phyloP scores from a whole-genome alignment of 2,797 vertebrate species.

The Hoplostethus mediterraneus region DNA sequence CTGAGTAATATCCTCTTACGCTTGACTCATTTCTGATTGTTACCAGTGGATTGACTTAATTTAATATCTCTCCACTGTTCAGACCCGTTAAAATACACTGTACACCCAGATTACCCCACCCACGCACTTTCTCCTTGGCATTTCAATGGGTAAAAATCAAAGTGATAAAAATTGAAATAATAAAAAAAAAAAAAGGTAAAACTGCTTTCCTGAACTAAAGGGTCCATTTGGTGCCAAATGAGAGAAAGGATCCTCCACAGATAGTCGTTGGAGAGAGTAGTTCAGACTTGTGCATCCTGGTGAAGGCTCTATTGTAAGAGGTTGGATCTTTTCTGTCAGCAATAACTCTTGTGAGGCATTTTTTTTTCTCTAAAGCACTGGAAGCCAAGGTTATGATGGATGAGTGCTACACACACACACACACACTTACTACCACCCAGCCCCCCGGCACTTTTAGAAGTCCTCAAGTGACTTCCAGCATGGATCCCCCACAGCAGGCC shows the following conservation, averaged over 20 bases:
- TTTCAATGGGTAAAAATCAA: conserved; percentile 1
- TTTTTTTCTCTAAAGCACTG: conserved; percentile 2
- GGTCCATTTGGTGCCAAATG: conserved; percentile 27
- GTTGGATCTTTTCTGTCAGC: conserved; percentile 36
- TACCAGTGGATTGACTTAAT: conserved; percentile 29
- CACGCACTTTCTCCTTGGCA: background rate
- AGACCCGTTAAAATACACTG: background rate
- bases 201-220: conserved; percentile 48
- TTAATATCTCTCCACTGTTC: conserved; percentile 2
- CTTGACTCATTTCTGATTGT: conserved; percentile 36
- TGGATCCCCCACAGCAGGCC: conserved; percentile 24
- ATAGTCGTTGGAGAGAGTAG: conserved; percentile 10
- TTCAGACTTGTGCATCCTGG: conserved; percentile 15
- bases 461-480: conserved; percentile 29
- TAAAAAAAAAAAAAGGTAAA: conserved; percentile 11
- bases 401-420: conserved; percentile 15
- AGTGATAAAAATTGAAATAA: background rate
- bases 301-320: conserved; percentile 11
- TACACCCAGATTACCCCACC: background rate
- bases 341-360: conserved; percentile 23
- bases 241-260: conserved; percentile 37
- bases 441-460: background rate
- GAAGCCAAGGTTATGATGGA: conserved; percentile 55
- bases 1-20: conserved; percentile 53
- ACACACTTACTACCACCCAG: conserved; percentile 25